A percentile compares a stretch with the other conserved stretches of the same genome.
Evolutionary conservation across 2,888 invertebrate genomes (phyloP).

Genomic region (Peribatodes rhomboidaria): DNA sequence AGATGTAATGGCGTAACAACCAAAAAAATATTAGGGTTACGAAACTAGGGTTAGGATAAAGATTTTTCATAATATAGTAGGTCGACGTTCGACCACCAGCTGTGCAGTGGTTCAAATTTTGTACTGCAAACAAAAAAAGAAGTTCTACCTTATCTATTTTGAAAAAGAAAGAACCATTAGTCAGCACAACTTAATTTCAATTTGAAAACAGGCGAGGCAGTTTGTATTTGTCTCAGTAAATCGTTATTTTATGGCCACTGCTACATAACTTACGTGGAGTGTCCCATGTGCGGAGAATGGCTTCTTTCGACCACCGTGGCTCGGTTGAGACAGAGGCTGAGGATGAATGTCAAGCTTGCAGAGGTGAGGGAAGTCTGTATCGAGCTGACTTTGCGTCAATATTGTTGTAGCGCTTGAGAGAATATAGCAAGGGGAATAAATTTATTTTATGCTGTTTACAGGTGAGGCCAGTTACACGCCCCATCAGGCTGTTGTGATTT

Average conservation of each 20-base stretch:
- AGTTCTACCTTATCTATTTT: no score
- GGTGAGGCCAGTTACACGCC: no score
- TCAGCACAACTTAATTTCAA: neutral
- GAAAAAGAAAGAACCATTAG: no score
- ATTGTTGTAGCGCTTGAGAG: neutral
- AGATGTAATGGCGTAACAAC: no score
- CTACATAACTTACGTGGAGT: slow-evolving; percentile 20
- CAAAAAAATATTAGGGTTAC: no score
- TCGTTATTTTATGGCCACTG: slow-evolving; percentile 21
- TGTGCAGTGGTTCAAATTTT: no score
- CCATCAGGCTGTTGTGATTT: no score
- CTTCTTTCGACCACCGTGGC: slow-evolving; percentile 21
- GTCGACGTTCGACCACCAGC: no score
- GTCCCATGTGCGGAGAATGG: slow-evolving; percentile 34
- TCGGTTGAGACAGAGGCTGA: slow-evolving; percentile 7
- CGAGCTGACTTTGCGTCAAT: neutral
- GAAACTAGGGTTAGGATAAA: no score
- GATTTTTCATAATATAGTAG: no score
- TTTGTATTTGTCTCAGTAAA: slow-evolving; percentile 15
- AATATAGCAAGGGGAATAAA: neutral
- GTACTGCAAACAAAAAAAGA: no score
- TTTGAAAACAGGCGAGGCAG: neutral
- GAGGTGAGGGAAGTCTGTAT: neutral
- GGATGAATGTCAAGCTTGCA: slow-evolving; percentile 9
- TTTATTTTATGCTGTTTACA: no score